These are phyloP conservation scores for Rhingia rostrata DNA, from an alignment of 2,888 invertebrate genomes.

Conservation along the genomic window DNA sequence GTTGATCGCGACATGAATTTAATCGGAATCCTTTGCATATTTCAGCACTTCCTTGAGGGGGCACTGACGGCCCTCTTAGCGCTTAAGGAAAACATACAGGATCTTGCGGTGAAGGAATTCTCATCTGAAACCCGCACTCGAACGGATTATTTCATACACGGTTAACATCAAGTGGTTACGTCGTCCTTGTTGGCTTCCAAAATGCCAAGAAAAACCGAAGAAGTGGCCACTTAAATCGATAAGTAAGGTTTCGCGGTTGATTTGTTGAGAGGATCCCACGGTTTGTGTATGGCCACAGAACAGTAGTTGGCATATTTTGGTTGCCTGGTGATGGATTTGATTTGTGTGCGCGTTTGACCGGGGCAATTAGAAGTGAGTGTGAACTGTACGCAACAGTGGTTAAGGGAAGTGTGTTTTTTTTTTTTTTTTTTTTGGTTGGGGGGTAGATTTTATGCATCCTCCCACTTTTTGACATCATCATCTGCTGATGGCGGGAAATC, in stretches of 20 bases:
- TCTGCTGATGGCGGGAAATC: slow-evolving; percentile 66
- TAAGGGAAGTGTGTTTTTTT: not conserved
- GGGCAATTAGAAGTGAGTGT: slow-evolving; percentile 64
- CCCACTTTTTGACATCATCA: slow-evolving; percentile 49
- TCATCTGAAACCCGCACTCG: slow-evolving; percentile 23
- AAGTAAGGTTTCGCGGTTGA: slow-evolving; percentile 69
- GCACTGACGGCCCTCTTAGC: slow-evolving; percentile 38
- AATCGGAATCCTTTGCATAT: slow-evolving; percentile 45
- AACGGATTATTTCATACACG: slow-evolving; percentile 47
- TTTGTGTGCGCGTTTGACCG: slow-evolving; percentile 40
- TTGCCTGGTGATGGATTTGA: slow-evolving; percentile 35
- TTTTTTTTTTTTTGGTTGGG: too few species aligned
- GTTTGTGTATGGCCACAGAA: slow-evolving; percentile 74
- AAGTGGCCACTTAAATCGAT: slow-evolving; percentile 72
- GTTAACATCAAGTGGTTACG: slow-evolving; percentile 59
- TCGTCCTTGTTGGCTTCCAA: slow-evolving; percentile 10
- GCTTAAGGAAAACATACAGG: slow-evolving; percentile 48
- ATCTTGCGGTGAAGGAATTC: slow-evolving; percentile 33
- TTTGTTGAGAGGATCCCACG: slow-evolving; percentile 72
- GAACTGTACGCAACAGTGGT: not conserved
- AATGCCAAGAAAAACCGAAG: slow-evolving; percentile 2
- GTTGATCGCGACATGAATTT: slow-evolving; percentile 32
- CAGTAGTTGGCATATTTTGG: slow-evolving; percentile 65
- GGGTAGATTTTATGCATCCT: slow-evolving; percentile 32
- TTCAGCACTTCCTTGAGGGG: slow-evolving; percentile 62